Evolutionary conservation across 2,113 vertebrate genomes (phyloP).

Genomic region (Nymphicus hollandicus): DNA sequence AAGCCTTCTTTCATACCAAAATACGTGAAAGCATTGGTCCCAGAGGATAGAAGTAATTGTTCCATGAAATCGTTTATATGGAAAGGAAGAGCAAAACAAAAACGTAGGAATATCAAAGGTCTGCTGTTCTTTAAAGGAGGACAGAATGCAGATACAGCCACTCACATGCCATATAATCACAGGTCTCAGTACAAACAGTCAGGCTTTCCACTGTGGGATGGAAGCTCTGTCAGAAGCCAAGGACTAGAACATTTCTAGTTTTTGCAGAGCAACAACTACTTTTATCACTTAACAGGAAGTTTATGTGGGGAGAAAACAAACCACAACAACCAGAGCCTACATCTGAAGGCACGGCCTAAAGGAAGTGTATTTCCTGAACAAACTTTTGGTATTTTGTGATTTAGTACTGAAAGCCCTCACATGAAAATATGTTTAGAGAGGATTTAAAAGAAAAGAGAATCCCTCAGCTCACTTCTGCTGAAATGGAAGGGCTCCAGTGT

Average conservation of each 20-base stretch:
- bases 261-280: not conserved
- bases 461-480: not conserved
- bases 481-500: not conserved
- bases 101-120: not conserved
- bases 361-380: not conserved
- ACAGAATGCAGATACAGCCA: not conserved
- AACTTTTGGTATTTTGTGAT: not conserved
- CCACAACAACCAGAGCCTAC: not conserved
- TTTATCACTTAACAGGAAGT: not conserved
- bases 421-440: not conserved
- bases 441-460: not conserved
- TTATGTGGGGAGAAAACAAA: not conserved
- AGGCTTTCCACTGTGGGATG: not conserved
- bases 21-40: not conserved
- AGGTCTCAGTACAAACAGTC: not conserved
- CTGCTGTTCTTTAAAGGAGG: not conserved
- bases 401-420: not conserved
- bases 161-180: not conserved
- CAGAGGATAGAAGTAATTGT: not conserved
- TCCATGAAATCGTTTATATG: not conserved
- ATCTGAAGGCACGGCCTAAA: not conserved
- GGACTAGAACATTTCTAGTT: not conserved
- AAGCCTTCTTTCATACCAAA: constrained; percentile 28
- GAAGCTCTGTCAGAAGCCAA: not conserved
- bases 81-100: constrained; percentile 10